Evolutionary conservation across 2,888 invertebrate species (phyloP), one percentile per base, ranked within the genome.

Genomic region (Pterostichus madidus): DNA sequence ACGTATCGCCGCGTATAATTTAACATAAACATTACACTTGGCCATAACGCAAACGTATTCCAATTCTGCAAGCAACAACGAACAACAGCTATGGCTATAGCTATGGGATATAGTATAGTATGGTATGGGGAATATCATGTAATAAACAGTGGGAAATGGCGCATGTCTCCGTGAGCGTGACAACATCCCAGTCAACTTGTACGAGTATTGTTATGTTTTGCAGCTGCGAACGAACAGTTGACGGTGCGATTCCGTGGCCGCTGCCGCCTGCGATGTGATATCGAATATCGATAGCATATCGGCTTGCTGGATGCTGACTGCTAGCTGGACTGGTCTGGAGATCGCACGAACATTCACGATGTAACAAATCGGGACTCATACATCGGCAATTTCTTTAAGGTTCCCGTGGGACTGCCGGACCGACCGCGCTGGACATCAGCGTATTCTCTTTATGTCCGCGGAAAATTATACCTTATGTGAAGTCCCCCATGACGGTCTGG

Each of bases 351-450:
- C 64, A 64, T 64, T 64, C 75, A 75, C 88, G 87, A 87, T 86
- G 87, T 88, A 88, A 88, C 88, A 89, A 89, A 89, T 89, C 88
- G 88, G 87, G 87, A 86, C 87, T 89, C 89, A 89, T 90, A 90
- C 89, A 89, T 90, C 89, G 89, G 89, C 89, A 89, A 90, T 90
- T 90, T 90, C 89, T 90, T 89, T 89, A 89, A 89, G 87, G 89
- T 86, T 88, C 90, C 89, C 89, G 81, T 15, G 89, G 87, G 89
- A 88, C 82, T 77, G 84, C 84, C 84, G 85, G 86, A 86, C 86
- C 86, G 86, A 83, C 83, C 84, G 59, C 86, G 88, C 87, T 86
- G 89, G 89, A 89, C 89, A 89, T 89, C 88, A 89, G 87, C 88
- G 89, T 89, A 89, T 89, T 89, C 90, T 89, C 89, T 89, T 89